phyloP scores from a whole-genome alignment of 2,797 vertebrate species.

The Amniataba percoides region DNA sequence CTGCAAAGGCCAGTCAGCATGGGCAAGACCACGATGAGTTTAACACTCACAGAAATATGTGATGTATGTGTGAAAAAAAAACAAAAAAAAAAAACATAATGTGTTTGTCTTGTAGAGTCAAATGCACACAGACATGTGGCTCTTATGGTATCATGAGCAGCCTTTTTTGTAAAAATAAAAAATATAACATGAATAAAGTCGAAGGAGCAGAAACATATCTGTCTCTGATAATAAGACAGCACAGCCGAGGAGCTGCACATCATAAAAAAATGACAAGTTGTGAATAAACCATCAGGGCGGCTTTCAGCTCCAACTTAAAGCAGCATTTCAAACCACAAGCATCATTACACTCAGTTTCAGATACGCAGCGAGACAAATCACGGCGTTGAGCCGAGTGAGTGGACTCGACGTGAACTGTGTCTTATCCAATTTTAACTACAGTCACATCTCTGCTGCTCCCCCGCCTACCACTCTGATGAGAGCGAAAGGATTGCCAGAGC shows the following conservation, averaged over 20 bases:
- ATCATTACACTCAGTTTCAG: conserved; percentile 13
- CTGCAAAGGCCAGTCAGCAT: neutral
- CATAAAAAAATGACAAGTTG: conserved; percentile 5
- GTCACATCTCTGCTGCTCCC: neutral
- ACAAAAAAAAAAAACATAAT: neutral
- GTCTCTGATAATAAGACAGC: conserved; percentile 17
- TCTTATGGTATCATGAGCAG: neutral
- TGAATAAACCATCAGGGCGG: conserved; percentile 27
- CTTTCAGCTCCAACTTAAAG: conserved; percentile 35
- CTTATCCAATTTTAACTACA: conserved; percentile 26
- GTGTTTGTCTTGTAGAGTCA: neutral
- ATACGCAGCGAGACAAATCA: conserved; percentile 18
- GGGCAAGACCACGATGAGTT: neutral
- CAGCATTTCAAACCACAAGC: conserved; percentile 27
- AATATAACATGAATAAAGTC: neutral
- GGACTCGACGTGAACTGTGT: neutral
- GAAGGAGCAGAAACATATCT: conserved; percentile 1
- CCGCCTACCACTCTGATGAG: neutral
- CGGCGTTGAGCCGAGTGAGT: neutral
- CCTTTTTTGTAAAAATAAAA: neutral
- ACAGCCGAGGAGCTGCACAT: neutral
- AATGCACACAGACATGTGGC: neutral
- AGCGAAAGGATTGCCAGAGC: conserved; percentile 8
- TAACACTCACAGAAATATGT: neutral
- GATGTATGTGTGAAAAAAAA: no score